Percentiles rank a stretch among this genome's conserved stretches.
Conservation (phyloP, 2,888 invertebrate species). For the Dryobota labecula region DNA sequence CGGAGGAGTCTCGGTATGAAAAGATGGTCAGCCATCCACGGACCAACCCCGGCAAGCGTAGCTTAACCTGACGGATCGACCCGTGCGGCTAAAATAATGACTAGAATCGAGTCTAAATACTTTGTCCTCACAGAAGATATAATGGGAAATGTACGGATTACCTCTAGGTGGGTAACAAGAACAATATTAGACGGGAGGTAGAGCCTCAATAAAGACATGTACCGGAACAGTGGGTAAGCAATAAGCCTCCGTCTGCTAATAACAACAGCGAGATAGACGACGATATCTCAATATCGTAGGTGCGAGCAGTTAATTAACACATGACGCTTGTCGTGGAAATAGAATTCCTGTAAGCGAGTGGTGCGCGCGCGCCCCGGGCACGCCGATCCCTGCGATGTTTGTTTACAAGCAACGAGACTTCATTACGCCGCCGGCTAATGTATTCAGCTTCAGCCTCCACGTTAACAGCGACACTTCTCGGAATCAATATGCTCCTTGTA, state of each 20-base stretch:
- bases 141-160: conserved; percentile 15
- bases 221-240: conserved; percentile 76
- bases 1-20: too few relatives aligned
- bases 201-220: conserved; percentile 64
- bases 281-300: conserved; percentile 90
- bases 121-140: background rate
- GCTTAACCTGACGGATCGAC: too few relatives aligned
- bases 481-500: conserved; percentile 91
- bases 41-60: too few relatives aligned
- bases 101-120: background rate
- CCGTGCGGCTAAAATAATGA: too few relatives aligned
- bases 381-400: conserved; percentile 81
- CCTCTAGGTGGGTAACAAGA: conserved; percentile 39
- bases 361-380: conserved; percentile 86
- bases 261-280: conserved; percentile 88
- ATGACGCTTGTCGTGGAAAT: conserved; percentile 90
- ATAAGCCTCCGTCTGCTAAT: conserved; percentile 88
- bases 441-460: conserved; percentile 91
- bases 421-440: conserved; percentile 91
- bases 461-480: conserved; percentile 91
- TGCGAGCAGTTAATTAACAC: conserved; percentile 90
- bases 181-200: conserved; percentile 50
- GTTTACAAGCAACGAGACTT: conserved; percentile 91
- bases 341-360: conserved; percentile 88
- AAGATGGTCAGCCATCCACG: too few relatives aligned